phyloP scores from a whole-genome alignment of 2,888 invertebrate genomes.

The Synanthedon tipuliformis region DNA sequence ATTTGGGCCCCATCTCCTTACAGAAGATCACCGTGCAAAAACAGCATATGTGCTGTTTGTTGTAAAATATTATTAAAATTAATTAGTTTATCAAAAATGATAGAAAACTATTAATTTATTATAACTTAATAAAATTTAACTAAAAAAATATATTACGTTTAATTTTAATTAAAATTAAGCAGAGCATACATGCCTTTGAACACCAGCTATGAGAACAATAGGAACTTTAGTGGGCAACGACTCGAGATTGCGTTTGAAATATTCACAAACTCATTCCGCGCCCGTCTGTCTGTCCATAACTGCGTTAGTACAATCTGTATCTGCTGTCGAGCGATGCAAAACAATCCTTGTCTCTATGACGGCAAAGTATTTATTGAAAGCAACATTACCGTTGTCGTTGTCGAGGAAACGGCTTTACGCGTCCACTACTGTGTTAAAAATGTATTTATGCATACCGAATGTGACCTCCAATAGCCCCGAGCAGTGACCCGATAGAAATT shows the following conservation, averaged over 20 bases:
- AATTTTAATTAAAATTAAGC: slow-evolving; percentile 9
- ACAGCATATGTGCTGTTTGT: too few species aligned
- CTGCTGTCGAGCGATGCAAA: slow-evolving; percentile 3
- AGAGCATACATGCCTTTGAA: slow-evolving; percentile 28
- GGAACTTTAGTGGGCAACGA: slow-evolving; percentile 52
- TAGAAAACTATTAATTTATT: too few species aligned
- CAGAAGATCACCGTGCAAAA: too few species aligned
- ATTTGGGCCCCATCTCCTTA: too few species aligned
- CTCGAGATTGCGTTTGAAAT: slow-evolving; percentile 64
- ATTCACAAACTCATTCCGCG: slow-evolving; percentile 63
- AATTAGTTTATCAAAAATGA: too few species aligned
- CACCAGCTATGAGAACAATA: slow-evolving; percentile 44
- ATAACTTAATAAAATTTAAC: too few species aligned
- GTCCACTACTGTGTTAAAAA: slow-evolving; percentile 29
- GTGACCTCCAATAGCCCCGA: slow-evolving; percentile 31
- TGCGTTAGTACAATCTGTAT: slow-evolving; percentile 15
- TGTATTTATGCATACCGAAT: slow-evolving; percentile 47
- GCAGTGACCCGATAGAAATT: slow-evolving; percentile 41
- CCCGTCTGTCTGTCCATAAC: slow-evolving; percentile 54
- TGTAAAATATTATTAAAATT: too few species aligned
- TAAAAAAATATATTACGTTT: too few species aligned
- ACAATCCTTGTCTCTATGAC: background rate
- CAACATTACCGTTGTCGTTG: slow-evolving; percentile 6
- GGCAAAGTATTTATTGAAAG: slow-evolving; percentile 4
- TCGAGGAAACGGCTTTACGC: slow-evolving; percentile 22